Base-by-base conservation (phyloP, 2,797 vertebrate species). In the Ctenopoma kingsleyae region DNA sequence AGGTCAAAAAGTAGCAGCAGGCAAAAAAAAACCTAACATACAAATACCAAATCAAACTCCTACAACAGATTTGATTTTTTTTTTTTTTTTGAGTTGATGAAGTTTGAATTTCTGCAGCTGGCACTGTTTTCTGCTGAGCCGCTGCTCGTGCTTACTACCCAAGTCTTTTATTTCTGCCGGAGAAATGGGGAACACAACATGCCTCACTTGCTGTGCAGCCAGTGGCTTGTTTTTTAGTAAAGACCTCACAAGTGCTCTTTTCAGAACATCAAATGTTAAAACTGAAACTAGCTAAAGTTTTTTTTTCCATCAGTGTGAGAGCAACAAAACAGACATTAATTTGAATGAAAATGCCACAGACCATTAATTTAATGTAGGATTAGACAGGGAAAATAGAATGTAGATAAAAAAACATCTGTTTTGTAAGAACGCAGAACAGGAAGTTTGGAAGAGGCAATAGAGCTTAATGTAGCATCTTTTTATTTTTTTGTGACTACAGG, bases 81-180 rank as follows among this genome's bases (percentile, higher is more conserved):
- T 35, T 43, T 27, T 27, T 32, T 8, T 32, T 32, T 8, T 32
- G 67, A 61, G 76, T 52, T 69, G 60, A 80, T 72, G 32, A 79
- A 80, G 69, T 85, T 74, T 76, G 78, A 70, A 54, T 69, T 63
- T 77, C 58, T 61, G 74, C 79, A 83, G 76, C 72, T 84, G 81
- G 73, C 50, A 35, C 74, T 69, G 76, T 83, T 84, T 84, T 77
- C 69, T 81, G 66, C 40, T 61, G 75, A 80, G 64, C 49, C 66
- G 16, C 58, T 72, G 76, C 60, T 71, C 56, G 36, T 57, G 67
- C 59, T 71, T 76, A 82, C 78, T 71, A 70, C 64, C 41, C 50
- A 50, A 67, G 46, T 63, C 55, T 54, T 59, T 52, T 25, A 40
- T 66, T 64, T 71, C 70, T 80, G 69, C 67, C 71, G 69, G 38